A percentile compares a stretch with the other conserved stretches of the same genome.
Conservation (phyloP, 2,113 vertebrate genomes). For the Gymnorhina tibicen region DNA sequence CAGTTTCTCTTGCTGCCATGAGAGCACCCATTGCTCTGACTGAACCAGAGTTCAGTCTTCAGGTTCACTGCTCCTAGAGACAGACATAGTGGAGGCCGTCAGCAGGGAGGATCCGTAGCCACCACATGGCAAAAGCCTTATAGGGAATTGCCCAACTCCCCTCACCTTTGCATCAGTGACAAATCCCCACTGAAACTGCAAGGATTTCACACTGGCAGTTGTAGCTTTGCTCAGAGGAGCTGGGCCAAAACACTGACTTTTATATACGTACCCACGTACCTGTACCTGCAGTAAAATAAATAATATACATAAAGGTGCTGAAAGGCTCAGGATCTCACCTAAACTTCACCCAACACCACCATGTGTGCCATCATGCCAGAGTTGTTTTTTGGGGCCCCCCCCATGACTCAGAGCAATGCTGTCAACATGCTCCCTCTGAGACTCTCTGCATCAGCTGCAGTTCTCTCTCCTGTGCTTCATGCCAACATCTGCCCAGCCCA, state of each 20-base stretch:
- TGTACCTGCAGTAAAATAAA: background rate
- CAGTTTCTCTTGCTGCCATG: background rate
- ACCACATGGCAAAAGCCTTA: fast-evolving
- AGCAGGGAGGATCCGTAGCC: background rate
- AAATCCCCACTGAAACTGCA: background rate
- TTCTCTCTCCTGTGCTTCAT: background rate
- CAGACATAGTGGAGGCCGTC: fast-evolving
- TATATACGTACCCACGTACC: fast-evolving
- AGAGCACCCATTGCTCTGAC: background rate
- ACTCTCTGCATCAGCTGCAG: background rate
- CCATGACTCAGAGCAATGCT: background rate
- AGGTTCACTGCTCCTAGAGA: background rate
- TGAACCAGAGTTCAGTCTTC: background rate
- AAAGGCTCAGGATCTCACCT: background rate
- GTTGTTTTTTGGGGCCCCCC: background rate
- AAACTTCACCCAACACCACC: background rate
- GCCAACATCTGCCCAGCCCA: background rate
- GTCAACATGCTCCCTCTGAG: fast-evolving
- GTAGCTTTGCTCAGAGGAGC: background rate
- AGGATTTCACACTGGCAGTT: background rate
- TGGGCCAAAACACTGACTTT: background rate
- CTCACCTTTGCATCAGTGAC: background rate
- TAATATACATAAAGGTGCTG: background rate
- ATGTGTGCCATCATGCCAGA: fast-evolving
- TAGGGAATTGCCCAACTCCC: background rate